phyloP scores from a whole-genome alignment of 2,797 vertebrate species.

The Stomatorhinus walkeri region DNA sequence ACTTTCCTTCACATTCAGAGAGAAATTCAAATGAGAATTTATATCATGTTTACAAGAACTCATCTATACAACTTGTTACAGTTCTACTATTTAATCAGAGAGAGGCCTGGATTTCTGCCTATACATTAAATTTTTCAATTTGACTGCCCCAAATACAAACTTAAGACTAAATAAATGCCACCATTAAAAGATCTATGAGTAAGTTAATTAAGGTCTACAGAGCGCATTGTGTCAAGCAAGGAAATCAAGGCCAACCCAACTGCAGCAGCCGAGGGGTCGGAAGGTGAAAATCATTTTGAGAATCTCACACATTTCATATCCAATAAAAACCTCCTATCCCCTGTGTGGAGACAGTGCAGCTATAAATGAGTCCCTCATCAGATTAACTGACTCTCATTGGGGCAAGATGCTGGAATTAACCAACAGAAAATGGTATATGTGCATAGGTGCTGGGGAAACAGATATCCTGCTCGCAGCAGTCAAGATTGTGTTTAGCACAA shows the following conservation, averaged over 20 bases:
- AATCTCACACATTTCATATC: slow-evolving; percentile 21
- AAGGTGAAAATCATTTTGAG: slow-evolving; percentile 32
- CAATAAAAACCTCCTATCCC: background rate
- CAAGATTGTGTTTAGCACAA: background rate
- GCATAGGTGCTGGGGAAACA: background rate
- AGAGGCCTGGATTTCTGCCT: background rate
- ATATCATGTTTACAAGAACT: background rate
- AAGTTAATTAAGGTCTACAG: background rate
- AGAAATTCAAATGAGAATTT: background rate
- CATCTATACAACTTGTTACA: background rate
- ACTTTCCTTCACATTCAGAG: background rate
- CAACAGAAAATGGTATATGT: background rate
- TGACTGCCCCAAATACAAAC: background rate
- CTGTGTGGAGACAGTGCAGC: slow-evolving; percentile 8
- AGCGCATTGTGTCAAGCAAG: background rate
- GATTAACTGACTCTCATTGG: slow-evolving; percentile 18
- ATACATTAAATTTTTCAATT: background rate
- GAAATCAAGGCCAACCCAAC: background rate
- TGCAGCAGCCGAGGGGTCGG: slow-evolving; percentile 12
- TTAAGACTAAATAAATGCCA: slow-evolving; percentile 1
- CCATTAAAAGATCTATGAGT: background rate
- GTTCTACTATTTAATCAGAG: background rate
- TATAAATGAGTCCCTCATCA: slow-evolving; percentile 20
- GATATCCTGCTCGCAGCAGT: background rate
- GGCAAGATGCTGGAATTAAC: background rate